These are phyloP conservation scores for Lacerta agilis DNA, from an alignment of 2,797 vertebrate genomes.

Conservation along the genomic window DNA sequence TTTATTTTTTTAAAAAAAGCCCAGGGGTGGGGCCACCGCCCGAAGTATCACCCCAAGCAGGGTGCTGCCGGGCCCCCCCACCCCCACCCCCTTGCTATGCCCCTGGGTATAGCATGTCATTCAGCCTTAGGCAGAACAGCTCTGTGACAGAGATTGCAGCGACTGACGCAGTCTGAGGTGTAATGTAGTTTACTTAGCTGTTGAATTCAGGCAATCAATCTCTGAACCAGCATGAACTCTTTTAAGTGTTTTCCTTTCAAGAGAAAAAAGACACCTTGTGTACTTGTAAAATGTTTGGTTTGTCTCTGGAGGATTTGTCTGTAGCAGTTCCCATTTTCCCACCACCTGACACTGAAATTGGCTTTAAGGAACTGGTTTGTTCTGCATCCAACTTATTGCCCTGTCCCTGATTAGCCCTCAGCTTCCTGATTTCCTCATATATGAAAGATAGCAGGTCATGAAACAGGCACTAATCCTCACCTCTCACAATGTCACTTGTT, in stretches of 20 bases:
- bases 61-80: too few relatives aligned
- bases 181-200: slow-evolving; percentile 30
- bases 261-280: slow-evolving; percentile 34
- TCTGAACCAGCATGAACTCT: slow-evolving; percentile 38
- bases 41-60: too few relatives aligned
- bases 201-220: slow-evolving; percentile 28
- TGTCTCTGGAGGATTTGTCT: not conserved
- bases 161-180: slow-evolving; percentile 25
- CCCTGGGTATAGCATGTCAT: too few relatives aligned
- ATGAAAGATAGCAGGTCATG: not conserved
- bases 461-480: not conserved
- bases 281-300: slow-evolving; percentile 48
- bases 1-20: too few relatives aligned
- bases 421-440: not conserved
- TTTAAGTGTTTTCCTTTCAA: slow-evolving; percentile 12
- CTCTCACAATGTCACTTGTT: not conserved
- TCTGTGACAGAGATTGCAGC: not conserved
- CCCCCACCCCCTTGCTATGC: too few relatives aligned
- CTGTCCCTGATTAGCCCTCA: not conserved
- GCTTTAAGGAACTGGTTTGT: not conserved
- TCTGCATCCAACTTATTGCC: not conserved
- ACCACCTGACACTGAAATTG: not conserved
- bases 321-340: not conserved
- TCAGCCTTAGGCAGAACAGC: not conserved
- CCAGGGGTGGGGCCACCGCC: too few relatives aligned